A percentile compares a stretch with the other conserved stretches of the same genome.
Evolutionary conservation across 2,797 vertebrate species (phyloP).

Genomic region (Schizothorax lantsangensis): DNA sequence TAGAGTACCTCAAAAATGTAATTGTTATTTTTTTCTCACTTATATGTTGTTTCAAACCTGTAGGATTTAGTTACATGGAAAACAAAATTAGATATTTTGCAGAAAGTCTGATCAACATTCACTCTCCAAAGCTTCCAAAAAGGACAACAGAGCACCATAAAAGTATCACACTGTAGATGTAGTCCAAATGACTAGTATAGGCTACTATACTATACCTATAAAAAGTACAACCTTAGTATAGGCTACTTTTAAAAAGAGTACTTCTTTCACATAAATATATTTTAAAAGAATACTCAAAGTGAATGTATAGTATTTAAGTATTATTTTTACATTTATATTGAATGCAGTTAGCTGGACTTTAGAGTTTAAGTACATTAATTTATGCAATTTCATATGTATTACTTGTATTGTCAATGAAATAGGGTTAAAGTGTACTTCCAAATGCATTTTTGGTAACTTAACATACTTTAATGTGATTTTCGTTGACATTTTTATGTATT

Average conservation of each 20-base stretch:
- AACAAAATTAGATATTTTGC: background rate
- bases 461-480: background rate
- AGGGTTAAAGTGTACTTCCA: background rate
- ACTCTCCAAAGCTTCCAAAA: background rate
- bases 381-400: background rate
- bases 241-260: no score
- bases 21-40: background rate
- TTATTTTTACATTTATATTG: background rate
- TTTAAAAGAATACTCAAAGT: background rate
- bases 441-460: background rate
- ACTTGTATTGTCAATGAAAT: background rate
- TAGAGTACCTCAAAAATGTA: background rate
- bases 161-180: background rate
- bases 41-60: background rate
- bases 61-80: background rate
- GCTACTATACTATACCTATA: no score
- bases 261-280: no score
- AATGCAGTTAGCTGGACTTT: background rate
- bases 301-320: background rate
- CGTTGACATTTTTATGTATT: background rate
- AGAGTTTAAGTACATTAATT: background rate
- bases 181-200: no score
- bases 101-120: no score
- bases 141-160: background rate
- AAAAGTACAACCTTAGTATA: no score